Evolutionary conservation across 1,140 invertebrate species (phyloP).

Genomic region (Agrypnia vestita): DNA sequence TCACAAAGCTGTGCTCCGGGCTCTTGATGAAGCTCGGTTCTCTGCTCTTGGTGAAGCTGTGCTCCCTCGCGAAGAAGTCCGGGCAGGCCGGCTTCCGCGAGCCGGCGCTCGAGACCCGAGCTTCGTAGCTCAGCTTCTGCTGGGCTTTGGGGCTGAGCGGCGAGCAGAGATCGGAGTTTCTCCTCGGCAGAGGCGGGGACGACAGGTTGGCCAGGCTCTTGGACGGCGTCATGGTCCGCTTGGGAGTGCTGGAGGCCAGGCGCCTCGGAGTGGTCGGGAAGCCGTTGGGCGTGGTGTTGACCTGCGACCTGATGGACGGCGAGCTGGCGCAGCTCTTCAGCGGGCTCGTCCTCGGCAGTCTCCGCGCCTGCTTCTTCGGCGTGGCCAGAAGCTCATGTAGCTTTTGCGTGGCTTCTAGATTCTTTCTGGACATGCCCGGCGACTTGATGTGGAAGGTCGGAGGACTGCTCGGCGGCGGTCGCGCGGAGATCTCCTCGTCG

Average conservation of each 20-base stretch:
- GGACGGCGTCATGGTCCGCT: conserved; percentile 66
- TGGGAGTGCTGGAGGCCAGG: conserved; percentile 68
- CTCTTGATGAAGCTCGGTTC: conserved; percentile 50
- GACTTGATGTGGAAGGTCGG: conserved; percentile 58
- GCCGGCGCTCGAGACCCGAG: conserved; percentile 36
- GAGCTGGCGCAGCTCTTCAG: conserved; percentile 72
- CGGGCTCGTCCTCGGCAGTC: conserved; percentile 36
- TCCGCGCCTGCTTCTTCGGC: conserved; percentile 73
- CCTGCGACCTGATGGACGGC: conserved; percentile 67
- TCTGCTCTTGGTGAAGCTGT: conserved; percentile 33
- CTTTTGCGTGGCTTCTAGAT: conserved; percentile 81
- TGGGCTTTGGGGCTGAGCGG: conserved; percentile 72
- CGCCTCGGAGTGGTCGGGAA: conserved; percentile 65
- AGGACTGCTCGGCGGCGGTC: conserved; percentile 45
- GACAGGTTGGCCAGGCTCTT: conserved; percentile 68
- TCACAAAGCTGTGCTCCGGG: conserved; percentile 50
- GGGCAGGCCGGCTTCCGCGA: conserved; percentile 37
- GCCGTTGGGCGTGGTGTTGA: conserved; percentile 63
- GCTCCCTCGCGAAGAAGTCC: conserved; percentile 52
- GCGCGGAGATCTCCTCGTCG: conserved; percentile 63
- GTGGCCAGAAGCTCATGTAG: conserved; percentile 82
- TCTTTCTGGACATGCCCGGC: conserved; percentile 72
- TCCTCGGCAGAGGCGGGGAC: conserved; percentile 60
- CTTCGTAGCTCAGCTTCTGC: conserved; percentile 73
- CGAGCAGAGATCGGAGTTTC: conserved; percentile 59